Evolutionary conservation across 30 jellyfish, hydroid and myxozoan species (phyloP).

Genomic region (Hydractinia symbiolongicarpus): DNA sequence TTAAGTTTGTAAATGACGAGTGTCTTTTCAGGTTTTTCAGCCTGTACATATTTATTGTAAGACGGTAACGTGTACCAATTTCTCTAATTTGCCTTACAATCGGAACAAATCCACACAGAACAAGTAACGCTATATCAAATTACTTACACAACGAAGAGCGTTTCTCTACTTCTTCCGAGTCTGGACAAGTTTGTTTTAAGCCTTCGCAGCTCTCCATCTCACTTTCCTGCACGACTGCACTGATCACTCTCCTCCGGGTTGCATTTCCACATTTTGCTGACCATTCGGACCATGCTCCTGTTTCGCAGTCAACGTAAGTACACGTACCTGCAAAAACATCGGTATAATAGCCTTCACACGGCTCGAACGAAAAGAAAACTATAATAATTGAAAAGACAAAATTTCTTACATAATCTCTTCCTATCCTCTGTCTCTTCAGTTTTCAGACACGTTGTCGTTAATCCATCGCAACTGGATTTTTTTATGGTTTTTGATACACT

Average conservation of each 20-base stretch:
- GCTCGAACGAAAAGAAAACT: background rate
- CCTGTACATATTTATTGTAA: too few relatives aligned
- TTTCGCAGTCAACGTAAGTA: constrained; percentile 28
- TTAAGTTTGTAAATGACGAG: too few relatives aligned
- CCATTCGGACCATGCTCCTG: constrained; percentile 22
- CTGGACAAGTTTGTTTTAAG: constrained; percentile 7
- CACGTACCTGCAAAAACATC: constrained; percentile 15
- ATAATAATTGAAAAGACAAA: background rate
- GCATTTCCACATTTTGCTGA: constrained; percentile 25
- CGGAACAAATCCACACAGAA: too few relatives aligned
- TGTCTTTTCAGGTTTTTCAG: too few relatives aligned
- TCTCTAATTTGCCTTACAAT: too few relatives aligned
- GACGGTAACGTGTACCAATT: too few relatives aligned
- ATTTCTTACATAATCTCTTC: constrained; percentile 38
- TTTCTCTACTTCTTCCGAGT: too few relatives aligned
- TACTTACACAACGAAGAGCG: too few relatives aligned
- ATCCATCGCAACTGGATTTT: constrained; percentile 49
- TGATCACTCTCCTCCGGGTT: constrained; percentile 31
- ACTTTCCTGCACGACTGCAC: background rate
- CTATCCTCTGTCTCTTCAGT: constrained; percentile 51
- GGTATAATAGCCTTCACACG: too few relatives aligned
- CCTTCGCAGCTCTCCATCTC: constrained; percentile 4
- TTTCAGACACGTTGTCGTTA: constrained; percentile 41
- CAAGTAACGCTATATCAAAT: too few relatives aligned
- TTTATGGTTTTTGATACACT: constrained; percentile 34